Conservation (phyloP, 2,797 vertebrate genomes). For the Sebastes steindachneri region DNA sequence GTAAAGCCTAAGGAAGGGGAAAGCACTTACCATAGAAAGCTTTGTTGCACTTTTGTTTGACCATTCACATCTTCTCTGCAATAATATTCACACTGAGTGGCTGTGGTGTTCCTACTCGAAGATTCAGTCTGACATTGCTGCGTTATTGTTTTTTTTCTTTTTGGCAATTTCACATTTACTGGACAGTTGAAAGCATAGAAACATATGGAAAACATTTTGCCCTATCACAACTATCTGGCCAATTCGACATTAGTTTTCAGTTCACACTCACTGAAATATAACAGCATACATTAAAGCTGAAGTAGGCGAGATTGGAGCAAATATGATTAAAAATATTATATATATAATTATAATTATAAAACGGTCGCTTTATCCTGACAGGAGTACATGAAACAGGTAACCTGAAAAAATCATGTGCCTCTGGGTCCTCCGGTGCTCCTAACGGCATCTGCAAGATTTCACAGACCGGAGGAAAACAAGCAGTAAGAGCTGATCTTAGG, state of each 20-base stretch:
- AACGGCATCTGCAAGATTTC: too few relatives aligned
- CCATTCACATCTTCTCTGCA: not conserved
- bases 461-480: too few relatives aligned
- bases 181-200: not conserved
- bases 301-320: too few relatives aligned
- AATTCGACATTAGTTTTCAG: accelerated
- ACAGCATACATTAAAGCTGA: not conserved
- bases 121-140: not conserved
- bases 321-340: too few relatives aligned
- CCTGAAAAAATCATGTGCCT: too few relatives aligned
- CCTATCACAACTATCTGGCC: not conserved
- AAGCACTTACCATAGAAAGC: not conserved
- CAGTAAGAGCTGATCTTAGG: too few relatives aligned
- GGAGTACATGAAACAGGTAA: too few relatives aligned
- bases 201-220: not conserved
- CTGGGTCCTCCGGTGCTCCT: too few relatives aligned
- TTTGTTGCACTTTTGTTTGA: not conserved
- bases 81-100: not conserved
- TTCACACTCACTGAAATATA: not conserved
- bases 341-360: too few relatives aligned
- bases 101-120: not conserved
- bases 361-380: too few relatives aligned
- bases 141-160: not conserved
- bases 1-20: not conserved
- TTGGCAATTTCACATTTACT: not conserved